Base-by-base conservation (phyloP, 2,888 invertebrate genomes). In the Drosophila hawaiiensis region DNA sequence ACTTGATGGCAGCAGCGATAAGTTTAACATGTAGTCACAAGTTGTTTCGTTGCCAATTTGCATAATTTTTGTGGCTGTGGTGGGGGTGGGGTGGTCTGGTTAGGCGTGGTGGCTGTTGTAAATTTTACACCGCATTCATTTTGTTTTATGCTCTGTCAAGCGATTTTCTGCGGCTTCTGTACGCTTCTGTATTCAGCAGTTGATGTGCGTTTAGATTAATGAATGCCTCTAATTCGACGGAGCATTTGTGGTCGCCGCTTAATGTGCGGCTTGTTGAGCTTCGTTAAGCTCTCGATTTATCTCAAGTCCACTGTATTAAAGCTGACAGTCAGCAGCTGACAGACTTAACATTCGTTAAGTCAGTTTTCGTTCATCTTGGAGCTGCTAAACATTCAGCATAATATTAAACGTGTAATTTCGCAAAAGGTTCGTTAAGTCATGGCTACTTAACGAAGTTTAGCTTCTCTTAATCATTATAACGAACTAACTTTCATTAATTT, bases 1-100 rank as follows among this genome's bases (percentile, higher is more conserved):
- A 69, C 72, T 59, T 62, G 84, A 79, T 82, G 77, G 61, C 67
- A 59, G 35, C 29, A 43, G 68, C 78, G 83, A 83, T 83, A 83
- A 85, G 76, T 52, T 68, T 67, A 66, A 66, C 83, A 84, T 75
- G 77, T 71, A 83, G 73, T 82, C 83, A 72, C 25, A 47, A 76
- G 76, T 82, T 68, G 76, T 83, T 77, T 75, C 68, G 54, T 66
- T 73, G 77, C 74, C 83, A 78, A 87, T 87, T 81, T 85, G 74
- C 85, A 85, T 87, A 87, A 87, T 81, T 73, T 75, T 35, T 35
- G 35, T 14, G 35, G 35, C 14, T 12, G 33, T 33, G 12, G 53
- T 61, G 43, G 53, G 28, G 29, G 29, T 1, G 61, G 1, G 9
- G 25, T 5, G 52, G 14, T 3, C 47, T n/a, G 29, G 25, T 76